Evolutionary conservation across 2,888 invertebrate species (phyloP), one percentile per base, ranked within the genome.

Genomic region (Mesoligia furuncula): DNA sequence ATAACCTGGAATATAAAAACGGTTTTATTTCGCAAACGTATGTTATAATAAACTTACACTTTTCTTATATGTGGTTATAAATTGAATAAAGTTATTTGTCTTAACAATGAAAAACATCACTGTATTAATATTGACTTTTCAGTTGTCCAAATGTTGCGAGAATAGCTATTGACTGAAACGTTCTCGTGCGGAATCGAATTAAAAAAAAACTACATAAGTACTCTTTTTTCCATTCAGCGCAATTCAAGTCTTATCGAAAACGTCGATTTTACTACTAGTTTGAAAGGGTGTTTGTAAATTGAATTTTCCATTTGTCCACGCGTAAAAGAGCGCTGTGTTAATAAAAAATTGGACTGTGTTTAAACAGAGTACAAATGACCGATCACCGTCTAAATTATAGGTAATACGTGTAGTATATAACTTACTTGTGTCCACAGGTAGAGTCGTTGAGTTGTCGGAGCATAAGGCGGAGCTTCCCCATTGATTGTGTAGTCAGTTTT

Each of bases 401-500:
- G 54, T 57, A 66, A 67, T 45, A 36, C 31, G n/a, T 62, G 24
- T 27, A 48, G 17, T 70, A 70, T 51, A 24, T 62, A 74, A 87
- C 93, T 92, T 84, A 96, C 96, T 96, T 96, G 96, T 77, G 95
- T 96, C 94, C 94, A 95, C 75, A 96, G 88, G 85, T 90, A 96
- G 39, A 95, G 95, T 65, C 97, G 96, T 92, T 97, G 97, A 75
- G 97, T 97, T 66, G 97, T 97, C 64, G 97, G 95, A 45, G 89
- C 91, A 87, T 97, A 97, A 9, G 97, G 96, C 69, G 91, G 90
- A 61, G 86, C 86, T 62, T 96, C 96, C 45, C 94, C 95, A 87
- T 96, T 96, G 89, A 95, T 95, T n/a, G 93, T 86, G 85, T 93
- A 95, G 74, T 96, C 95, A 45, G 92, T 88, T 93, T 97, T 97